A percentile compares a stretch with the other conserved stretches of the same genome.
phyloP scores from a whole-genome alignment of 2,113 vertebrate species.

The Tylochromis polylepis region DNA sequence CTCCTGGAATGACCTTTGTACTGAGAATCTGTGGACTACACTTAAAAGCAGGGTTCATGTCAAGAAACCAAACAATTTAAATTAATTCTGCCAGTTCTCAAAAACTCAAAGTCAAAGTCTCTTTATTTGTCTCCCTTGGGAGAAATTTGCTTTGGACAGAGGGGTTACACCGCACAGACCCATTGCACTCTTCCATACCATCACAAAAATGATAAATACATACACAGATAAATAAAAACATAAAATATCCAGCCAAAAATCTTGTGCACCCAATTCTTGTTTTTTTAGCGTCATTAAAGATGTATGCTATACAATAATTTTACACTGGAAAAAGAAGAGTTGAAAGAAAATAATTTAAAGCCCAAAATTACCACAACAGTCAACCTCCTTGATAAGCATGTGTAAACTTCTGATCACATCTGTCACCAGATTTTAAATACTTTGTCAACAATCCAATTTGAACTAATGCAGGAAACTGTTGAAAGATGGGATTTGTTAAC shows the following conservation, averaged over 20 bases:
- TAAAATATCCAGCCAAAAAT: neutral
- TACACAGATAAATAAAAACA: neutral
- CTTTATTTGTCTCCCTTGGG: neutral
- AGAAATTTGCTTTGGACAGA: neutral
- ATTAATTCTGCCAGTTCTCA: no score
- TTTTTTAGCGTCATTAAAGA: no score
- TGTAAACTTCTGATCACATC: neutral
- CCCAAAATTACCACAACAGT: neutral
- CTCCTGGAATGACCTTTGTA: rapidly evolving
- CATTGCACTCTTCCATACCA: neutral
- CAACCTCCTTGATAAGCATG: neutral
- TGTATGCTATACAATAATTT: no score
- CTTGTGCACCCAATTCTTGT: neutral
- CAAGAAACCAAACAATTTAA: no score
- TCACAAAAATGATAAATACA: neutral
- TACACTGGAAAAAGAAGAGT: no score
- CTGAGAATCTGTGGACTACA: rapidly evolving
- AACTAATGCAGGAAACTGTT: neutral
- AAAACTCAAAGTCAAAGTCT: neutral
- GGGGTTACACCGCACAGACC: no score
- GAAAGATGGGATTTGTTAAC: neutral
- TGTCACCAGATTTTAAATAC: neutral
- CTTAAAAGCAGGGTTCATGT: neutral
- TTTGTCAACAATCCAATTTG: neutral
- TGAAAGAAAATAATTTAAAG: neutral